Percentiles rank a stretch among this genome's conserved stretches.
phyloP scores from a whole-genome alignment of 2,888 invertebrate genomes.

The Stenchaetothrips biformis region DNA sequence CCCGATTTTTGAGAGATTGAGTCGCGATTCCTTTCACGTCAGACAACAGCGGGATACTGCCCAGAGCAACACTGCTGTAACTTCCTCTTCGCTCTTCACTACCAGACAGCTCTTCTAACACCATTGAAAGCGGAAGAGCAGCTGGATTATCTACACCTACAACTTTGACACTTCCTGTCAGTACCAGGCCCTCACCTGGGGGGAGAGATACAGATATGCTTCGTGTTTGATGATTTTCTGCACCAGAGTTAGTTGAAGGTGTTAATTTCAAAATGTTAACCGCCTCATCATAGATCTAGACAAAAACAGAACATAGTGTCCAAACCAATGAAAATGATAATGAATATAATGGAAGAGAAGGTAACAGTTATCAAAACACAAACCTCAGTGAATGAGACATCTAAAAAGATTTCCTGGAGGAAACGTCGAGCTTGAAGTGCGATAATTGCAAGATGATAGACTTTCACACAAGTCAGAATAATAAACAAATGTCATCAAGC shows the following conservation, averaged over 20 bases:
- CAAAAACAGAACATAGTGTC: conserved; percentile 30
- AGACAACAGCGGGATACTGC: background rate
- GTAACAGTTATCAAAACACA: conserved; percentile 35
- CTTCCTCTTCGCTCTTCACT: background rate
- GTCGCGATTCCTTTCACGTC: background rate
- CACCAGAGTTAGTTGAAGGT: background rate
- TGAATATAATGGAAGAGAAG: background rate
- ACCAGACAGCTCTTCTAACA: conserved; percentile 1
- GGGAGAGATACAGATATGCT: background rate
- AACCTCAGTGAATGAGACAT: conserved; percentile 65
- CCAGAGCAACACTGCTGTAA: background rate
- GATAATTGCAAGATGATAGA: conserved; percentile 72
- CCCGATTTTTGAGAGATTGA: background rate
- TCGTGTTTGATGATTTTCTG: background rate
- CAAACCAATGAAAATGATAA: background rate
- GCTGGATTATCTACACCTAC: background rate
- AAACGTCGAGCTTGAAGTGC: conserved; percentile 78
- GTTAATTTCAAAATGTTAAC: conserved; percentile 39
- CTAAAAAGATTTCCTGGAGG: conserved; percentile 89
- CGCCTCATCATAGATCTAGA: conserved; percentile 46
- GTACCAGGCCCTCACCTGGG: background rate
- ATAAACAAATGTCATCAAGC: conserved; percentile 79
- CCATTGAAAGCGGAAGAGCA: background rate
- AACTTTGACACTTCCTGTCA: background rate
- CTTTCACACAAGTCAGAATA: conserved; percentile 84